Percentiles rank a stretch among this genome's conserved stretches.
These are phyloP conservation scores for Heterodera schachtii DNA, from an alignment of 1,140 invertebrate species.

Conservation along the genomic window DNA sequence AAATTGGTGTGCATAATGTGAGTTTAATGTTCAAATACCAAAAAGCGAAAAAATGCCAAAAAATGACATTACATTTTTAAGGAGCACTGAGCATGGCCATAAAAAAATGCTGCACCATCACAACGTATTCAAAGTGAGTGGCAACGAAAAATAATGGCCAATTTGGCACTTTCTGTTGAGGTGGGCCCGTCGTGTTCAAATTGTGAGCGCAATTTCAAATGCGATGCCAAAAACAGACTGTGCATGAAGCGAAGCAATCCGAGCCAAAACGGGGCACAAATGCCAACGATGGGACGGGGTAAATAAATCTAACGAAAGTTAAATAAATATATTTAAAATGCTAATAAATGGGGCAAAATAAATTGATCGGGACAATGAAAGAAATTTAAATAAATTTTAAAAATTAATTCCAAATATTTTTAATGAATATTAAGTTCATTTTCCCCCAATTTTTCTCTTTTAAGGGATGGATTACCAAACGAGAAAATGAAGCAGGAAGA, in stretches of 20 bases:
- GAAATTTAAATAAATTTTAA: neutral
- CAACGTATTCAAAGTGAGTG: neutral
- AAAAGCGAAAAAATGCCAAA: neutral
- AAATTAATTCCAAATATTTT: neutral
- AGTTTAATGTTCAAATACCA: neutral
- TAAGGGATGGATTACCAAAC: neutral
- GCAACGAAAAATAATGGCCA: neutral
- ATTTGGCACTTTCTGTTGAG: neutral
- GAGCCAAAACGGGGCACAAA: neutral
- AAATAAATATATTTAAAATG: neutral
- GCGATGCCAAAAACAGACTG: neutral
- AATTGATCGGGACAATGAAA: too few relatives aligned
- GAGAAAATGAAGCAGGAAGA: too few relatives aligned
- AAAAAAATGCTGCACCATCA: neutral
- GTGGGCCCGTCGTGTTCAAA: neutral
- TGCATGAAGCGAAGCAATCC: neutral
- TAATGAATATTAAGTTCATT: neutral
- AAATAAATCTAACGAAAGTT: too few relatives aligned
- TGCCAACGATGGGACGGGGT: neutral
- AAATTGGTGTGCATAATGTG: constrained; percentile 5
- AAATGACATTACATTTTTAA: neutral
- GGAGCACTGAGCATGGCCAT: neutral
- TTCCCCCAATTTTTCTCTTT: neutral
- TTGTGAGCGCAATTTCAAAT: neutral
- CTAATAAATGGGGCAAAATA: neutral